Evolutionary conservation across 2,113 vertebrate genomes (phyloP).

Genomic region (Bungarus multicinctus): DNA sequence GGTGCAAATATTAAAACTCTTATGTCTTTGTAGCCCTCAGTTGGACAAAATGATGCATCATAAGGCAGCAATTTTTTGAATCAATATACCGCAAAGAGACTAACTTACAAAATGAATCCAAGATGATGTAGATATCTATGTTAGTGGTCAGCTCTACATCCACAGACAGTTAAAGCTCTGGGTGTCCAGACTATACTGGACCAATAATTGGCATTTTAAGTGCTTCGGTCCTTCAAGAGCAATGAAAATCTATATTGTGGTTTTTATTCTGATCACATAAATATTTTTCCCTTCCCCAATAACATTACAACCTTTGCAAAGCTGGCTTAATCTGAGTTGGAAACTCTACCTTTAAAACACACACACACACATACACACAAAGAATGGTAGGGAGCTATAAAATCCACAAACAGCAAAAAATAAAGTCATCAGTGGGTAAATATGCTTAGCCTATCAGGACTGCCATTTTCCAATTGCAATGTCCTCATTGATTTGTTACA

Average conservation of each 20-base stretch:
- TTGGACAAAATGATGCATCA: too few relatives aligned
- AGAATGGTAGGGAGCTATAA: slow-evolving; percentile 45
- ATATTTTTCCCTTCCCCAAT: not conserved
- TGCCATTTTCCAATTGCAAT: slow-evolving; percentile 67
- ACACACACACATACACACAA: too few relatives aligned
- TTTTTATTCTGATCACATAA: not conserved
- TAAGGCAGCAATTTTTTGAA: too few relatives aligned
- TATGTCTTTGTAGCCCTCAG: too few relatives aligned
- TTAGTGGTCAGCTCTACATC: not conserved
- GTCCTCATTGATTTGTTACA: slow-evolving; percentile 68
- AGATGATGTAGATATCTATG: not conserved
- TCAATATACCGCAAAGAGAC: too few relatives aligned
- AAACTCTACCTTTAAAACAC: not conserved
- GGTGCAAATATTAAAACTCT: too few relatives aligned
- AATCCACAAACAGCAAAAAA: slow-evolving; percentile 65
- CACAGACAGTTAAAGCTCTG: not conserved
- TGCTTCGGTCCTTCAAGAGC: not conserved
- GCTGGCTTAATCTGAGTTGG: slow-evolving; percentile 9
- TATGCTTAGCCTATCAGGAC: slow-evolving; percentile 50
- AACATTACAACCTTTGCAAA: not conserved
- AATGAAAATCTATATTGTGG: not conserved
- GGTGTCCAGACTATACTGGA: not conserved
- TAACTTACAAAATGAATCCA: too few relatives aligned
- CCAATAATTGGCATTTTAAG: not conserved
- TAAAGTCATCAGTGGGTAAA: slow-evolving; percentile 59